These are phyloP conservation scores for Agrilus mali DNA, from an alignment of 2,888 invertebrate genomes.

Conservation along the genomic window DNA sequence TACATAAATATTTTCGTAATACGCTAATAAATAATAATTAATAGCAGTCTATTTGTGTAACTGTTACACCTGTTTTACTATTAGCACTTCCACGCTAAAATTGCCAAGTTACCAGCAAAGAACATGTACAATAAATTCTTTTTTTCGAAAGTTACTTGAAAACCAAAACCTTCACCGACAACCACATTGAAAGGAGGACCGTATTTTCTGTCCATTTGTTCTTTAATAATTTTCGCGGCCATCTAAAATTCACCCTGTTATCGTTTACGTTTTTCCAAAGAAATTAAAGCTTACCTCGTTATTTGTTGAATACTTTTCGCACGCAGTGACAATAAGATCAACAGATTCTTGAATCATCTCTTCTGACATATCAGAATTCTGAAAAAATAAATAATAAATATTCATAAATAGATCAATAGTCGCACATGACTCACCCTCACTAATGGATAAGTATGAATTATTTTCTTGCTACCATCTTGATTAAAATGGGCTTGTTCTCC, in stretches of 20 bases:
- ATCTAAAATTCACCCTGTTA: constrained; percentile 35
- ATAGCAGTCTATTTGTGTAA: background rate
- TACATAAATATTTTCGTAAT: too few relatives aligned
- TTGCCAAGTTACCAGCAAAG: constrained; percentile 83
- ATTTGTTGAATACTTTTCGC: constrained; percentile 79
- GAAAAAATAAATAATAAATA: constrained; percentile 12
- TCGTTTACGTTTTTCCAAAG: constrained; percentile 1
- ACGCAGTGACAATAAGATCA: constrained; percentile 84
- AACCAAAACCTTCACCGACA: constrained; percentile 90
- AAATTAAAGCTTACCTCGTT: constrained; percentile 49
- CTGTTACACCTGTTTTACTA: constrained; percentile 18
- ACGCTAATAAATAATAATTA: too few relatives aligned
- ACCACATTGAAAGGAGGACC: constrained; percentile 93
- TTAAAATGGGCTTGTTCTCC: constrained; percentile 15
- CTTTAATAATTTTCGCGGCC: constrained; percentile 90
- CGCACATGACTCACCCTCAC: constrained; percentile 51
- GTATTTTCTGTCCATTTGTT: constrained; percentile 90
- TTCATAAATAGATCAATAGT: constrained; percentile 15
- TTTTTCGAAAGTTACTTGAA: constrained; percentile 84
- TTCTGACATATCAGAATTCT: constrained; percentile 89
- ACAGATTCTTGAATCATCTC: constrained; percentile 85
- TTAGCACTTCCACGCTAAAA: constrained; percentile 83
- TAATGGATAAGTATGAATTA: constrained; percentile 69
- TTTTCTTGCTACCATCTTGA: constrained; percentile 47
- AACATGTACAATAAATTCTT: constrained; percentile 78